Evolutionary conservation across 2,888 invertebrate genomes (phyloP).

Genomic region (Brachypalpus laphriformis): DNA sequence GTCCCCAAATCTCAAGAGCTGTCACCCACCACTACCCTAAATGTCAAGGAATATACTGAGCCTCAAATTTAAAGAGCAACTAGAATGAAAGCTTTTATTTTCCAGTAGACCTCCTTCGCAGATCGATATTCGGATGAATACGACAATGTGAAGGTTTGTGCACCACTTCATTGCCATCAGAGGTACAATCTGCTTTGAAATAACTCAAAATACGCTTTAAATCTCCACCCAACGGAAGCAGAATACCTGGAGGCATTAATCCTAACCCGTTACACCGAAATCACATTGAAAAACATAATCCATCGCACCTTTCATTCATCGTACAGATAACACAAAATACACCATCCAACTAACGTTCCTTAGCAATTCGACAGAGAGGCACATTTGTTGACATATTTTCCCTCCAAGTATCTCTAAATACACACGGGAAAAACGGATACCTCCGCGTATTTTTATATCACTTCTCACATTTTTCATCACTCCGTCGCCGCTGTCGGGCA

Average conservation of each 20-base stretch:
- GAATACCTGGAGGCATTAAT: constrained; percentile 31
- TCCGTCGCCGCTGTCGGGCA: constrained; percentile 38
- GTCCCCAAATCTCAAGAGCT: too few relatives aligned
- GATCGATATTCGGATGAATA: too few relatives aligned
- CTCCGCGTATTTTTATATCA: constrained; percentile 51
- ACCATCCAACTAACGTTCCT: constrained; percentile 19
- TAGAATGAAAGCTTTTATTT: too few relatives aligned
- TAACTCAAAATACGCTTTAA: background rate
- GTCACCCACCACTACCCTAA: too few relatives aligned
- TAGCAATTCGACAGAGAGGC: constrained; percentile 46
- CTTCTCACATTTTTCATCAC: constrained; percentile 59
- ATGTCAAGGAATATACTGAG: too few relatives aligned
- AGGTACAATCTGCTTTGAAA: background rate
- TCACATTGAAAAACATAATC: constrained; percentile 58
- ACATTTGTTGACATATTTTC: constrained; percentile 72
- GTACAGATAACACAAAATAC: background rate
- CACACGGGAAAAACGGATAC: constrained; percentile 27
- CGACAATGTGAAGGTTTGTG: background rate
- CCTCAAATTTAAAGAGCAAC: too few relatives aligned
- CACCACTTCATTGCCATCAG: background rate
- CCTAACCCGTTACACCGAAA: constrained; percentile 45
- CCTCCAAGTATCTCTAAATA: constrained; percentile 41
- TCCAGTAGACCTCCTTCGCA: too few relatives aligned
- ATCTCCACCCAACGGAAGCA: background rate
- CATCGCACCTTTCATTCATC: constrained; percentile 55